Evolutionary conservation across 1,140 invertebrate species (phyloP), one percentile per base, ranked within the genome.

Genomic region (Euwallacea similis): DNA sequence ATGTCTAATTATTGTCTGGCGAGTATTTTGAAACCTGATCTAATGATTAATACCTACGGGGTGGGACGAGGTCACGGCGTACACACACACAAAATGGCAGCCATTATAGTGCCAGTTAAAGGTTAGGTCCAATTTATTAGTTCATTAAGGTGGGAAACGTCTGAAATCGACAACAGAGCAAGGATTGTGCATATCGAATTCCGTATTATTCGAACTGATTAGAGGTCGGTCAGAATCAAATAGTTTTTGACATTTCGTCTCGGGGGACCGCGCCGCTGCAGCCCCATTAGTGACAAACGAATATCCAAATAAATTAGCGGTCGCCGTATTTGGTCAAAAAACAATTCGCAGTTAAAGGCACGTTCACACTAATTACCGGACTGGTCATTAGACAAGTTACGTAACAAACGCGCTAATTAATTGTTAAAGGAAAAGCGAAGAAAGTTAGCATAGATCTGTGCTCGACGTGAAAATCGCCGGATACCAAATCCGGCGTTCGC

Each of bases 281-380:
- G 42, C 64, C 13, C 43, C 63, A 73, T 64, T 69, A 69, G 67
- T 62, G 44, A 60, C 62, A 61, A 73, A 70, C 70, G 68, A 73
- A 73, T 70, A 73, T 69, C 67, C 9, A 65, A 69, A 73, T 73
- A 73, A 73, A 73, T 69, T 69, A 73, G 66, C 62, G 56, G 64
- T 72, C 58, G 66, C 72, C 61, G 63, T 70, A 73, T 73, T 70
- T 63, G 72, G 72, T 69, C 64, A 69, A 73, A 73, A 73, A 69
- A 70, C 67, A 69, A 73, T 69, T 73, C 67, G 62, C 43, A 65
- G 41, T 73, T 63, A 61, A 70, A 73, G 69, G 63, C 72, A 70
- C 72, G 72, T 73, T 70, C 63, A 70, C 61, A 50, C 68, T 73
- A 73, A 73, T 73, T 73, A 67, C 47, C 55, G 21, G 46, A 41